These are phyloP conservation scores for Ciona savignyi DNA, from an alignment of 23 tunicate genomes.

Conservation along the genomic window DNA sequence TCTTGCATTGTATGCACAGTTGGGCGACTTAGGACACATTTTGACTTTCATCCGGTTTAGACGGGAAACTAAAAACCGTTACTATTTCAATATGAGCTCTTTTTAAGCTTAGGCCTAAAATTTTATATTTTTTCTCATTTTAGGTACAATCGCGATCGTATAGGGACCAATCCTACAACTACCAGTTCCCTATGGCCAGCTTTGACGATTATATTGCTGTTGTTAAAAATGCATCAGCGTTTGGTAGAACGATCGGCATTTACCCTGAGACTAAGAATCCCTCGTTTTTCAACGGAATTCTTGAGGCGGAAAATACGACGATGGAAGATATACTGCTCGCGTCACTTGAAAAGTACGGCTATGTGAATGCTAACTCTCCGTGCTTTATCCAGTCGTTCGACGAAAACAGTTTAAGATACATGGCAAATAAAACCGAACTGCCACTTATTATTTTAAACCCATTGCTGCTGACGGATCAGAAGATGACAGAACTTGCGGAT, in stretches of 20 bases:
- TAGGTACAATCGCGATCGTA: slow-evolving; percentile 47
- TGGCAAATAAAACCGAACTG: slow-evolving; percentile 10
- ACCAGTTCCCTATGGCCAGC: slow-evolving; percentile 46
- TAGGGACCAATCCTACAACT: slow-evolving; percentile 86
- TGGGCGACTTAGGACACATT: no score
- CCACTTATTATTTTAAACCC: not conserved
- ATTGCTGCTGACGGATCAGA: not conserved
- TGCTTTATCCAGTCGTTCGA: slow-evolving; percentile 83
- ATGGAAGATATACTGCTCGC: slow-evolving; percentile 76
- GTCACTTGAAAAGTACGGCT: slow-evolving; percentile 45
- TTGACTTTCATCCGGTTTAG: no score
- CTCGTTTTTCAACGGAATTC: slow-evolving; percentile 35
- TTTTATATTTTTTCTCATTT: slow-evolving; percentile 37
- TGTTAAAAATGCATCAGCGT: slow-evolving; percentile 23
- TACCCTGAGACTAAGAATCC: slow-evolving; percentile 88
- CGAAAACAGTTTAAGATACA: slow-evolving; percentile 27
- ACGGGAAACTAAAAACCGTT: no score
- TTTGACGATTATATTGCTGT: slow-evolving; percentile 78
- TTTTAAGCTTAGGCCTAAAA: no score
- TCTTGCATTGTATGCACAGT: no score
- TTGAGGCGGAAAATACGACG: slow-evolving; percentile 31
- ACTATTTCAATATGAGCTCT: no score
- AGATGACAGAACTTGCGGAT: not conserved
- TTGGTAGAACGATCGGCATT: slow-evolving; percentile 57
- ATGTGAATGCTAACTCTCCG: slow-evolving; percentile 29